Percentiles rank a stretch among this genome's conserved stretches.
Evolutionary conservation across 2,113 vertebrate species (phyloP).

Genomic region (Gavia stellata): DNA sequence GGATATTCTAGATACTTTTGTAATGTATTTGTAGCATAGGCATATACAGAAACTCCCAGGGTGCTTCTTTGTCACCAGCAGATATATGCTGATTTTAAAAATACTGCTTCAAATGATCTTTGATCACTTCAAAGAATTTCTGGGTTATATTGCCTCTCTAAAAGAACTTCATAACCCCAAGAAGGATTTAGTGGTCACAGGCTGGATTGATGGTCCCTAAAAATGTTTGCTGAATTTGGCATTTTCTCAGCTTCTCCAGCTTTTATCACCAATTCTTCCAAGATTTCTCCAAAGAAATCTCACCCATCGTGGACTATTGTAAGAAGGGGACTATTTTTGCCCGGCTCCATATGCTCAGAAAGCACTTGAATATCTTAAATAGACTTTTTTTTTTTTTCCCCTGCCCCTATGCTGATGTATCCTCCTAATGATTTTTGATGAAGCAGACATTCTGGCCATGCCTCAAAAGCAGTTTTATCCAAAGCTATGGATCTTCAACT

Average conservation of each 20-base stretch:
- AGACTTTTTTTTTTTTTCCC: background rate
- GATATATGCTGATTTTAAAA: background rate
- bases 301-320: conserved; percentile 41
- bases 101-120: background rate
- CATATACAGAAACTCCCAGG: background rate
- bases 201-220: background rate
- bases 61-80: background rate
- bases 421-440: background rate
- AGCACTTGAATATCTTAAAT: conserved; percentile 28
- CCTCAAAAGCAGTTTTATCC: background rate
- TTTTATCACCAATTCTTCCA: conserved; percentile 34
- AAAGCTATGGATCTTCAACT: background rate
- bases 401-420: background rate
- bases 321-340: conserved; percentile 56
- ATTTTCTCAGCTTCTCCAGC: conserved; percentile 14
- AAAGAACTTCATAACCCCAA: background rate
- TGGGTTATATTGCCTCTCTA: background rate
- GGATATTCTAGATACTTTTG: background rate
- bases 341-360: conserved; percentile 47
- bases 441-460: background rate
- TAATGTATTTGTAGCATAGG: background rate
- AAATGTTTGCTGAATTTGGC: conserved; percentile 1
- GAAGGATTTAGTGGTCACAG: background rate
- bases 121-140: background rate
- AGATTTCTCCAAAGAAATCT: conserved; percentile 28